Percentiles rank a stretch among this genome's conserved stretches.
These are phyloP conservation scores for Protonibea diacanthus DNA, from an alignment of 2,797 vertebrate species.

Conservation along the genomic window DNA sequence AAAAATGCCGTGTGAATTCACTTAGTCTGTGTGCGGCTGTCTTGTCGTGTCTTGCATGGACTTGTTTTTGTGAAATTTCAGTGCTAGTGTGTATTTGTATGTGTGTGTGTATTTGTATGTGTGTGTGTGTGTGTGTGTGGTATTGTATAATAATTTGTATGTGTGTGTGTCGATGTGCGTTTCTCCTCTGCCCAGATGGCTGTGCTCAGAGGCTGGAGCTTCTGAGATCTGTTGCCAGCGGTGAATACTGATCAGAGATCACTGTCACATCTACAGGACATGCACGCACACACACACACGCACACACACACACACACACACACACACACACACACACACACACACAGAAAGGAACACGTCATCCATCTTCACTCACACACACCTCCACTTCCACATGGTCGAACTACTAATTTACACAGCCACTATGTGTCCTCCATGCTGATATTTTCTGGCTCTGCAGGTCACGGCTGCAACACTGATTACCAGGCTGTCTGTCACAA, in stretches of 20 bases:
- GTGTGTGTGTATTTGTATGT: slow-evolving; percentile 41
- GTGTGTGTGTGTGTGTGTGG: slow-evolving; percentile 50
- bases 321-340: slow-evolving; percentile 32
- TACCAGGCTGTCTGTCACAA: slow-evolving; percentile 65
- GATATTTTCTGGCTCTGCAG: slow-evolving; percentile 53
- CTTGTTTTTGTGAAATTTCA: slow-evolving; percentile 46
- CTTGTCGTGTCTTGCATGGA: slow-evolving; percentile 40
- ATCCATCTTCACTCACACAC: slow-evolving; percentile 70
- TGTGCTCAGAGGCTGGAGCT: slow-evolving; percentile 75
- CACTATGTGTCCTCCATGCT: slow-evolving; percentile 64
- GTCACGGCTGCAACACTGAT: slow-evolving; percentile 58
- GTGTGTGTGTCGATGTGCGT: slow-evolving; percentile 65
- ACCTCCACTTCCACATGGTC: slow-evolving; percentile 75
- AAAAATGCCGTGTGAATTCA: slow-evolving; percentile 34
- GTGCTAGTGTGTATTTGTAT: slow-evolving; percentile 30
- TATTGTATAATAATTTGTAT: slow-evolving; percentile 69
- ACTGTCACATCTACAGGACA: slow-evolving; percentile 72
- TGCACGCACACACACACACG: slow-evolving; percentile 31
- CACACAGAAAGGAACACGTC: slow-evolving; percentile 44
- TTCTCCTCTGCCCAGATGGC: slow-evolving; percentile 81
- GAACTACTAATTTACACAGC: slow-evolving; percentile 74
- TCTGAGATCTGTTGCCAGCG: slow-evolving; percentile 80
- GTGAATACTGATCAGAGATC: slow-evolving; percentile 86
- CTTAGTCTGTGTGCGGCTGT: slow-evolving; percentile 19
- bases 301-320: slow-evolving; percentile 27